Evolutionary conservation across 1,140 invertebrate species (phyloP).

Genomic region (Andricus grossulariae): DNA sequence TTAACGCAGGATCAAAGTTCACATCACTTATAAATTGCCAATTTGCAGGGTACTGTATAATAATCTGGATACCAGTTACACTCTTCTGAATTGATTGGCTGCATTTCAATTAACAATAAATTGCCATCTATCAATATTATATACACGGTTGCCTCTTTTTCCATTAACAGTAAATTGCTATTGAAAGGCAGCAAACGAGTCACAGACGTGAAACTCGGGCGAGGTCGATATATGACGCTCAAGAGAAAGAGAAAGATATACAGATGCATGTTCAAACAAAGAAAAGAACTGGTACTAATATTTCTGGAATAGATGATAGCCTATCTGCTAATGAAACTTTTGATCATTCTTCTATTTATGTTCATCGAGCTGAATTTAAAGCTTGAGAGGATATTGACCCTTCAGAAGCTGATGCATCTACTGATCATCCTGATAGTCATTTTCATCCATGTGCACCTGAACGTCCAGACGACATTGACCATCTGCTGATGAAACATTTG

Average conservation of each 20-base stretch:
- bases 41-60: not conserved
- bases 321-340: no score
- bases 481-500: no score
- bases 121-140: slow-evolving; percentile 16
- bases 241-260: not conserved
- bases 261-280: slow-evolving; percentile 1
- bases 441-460: no score
- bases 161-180: slow-evolving; percentile 19
- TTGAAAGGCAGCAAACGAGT: slow-evolving; percentile 18
- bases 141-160: slow-evolving; percentile 1
- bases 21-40: slow-evolving; percentile 23
- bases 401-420: no score
- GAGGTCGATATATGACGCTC: not conserved
- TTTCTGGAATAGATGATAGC: no score
- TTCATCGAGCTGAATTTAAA: no score
- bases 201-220: slow-evolving; percentile 17
- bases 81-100: slow-evolving; percentile 1
- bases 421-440: no score
- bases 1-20: slow-evolving; percentile 16
- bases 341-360: no score
- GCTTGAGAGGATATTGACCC: no score
- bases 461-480: no score
- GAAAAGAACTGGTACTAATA: not conserved
- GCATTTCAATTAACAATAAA: slow-evolving; percentile 21
- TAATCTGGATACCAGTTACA: slow-evolving; percentile 24